These are phyloP conservation scores for Liolophura sinensis DNA, from an alignment of 1,140 invertebrate species.

Conservation along the genomic window DNA sequence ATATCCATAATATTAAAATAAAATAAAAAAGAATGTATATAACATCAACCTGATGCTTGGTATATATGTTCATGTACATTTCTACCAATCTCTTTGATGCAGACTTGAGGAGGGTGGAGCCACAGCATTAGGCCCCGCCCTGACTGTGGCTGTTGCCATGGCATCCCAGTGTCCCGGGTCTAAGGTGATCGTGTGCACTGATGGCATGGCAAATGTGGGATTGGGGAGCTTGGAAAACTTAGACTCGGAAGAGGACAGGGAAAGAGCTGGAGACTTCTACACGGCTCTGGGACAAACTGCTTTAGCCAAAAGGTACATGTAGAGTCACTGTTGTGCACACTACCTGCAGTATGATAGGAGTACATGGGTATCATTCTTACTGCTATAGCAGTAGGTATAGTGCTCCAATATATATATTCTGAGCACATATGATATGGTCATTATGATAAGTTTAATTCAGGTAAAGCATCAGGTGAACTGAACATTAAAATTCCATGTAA, in stretches of 20 bases:
- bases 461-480: too few species aligned
- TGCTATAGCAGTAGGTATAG: too few species aligned
- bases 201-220: constrained; percentile 55
- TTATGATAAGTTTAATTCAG: too few species aligned
- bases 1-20: too few species aligned
- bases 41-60: too few species aligned
- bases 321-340: too few species aligned
- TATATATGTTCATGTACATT: too few species aligned
- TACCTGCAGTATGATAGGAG: too few species aligned
- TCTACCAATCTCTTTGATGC: constrained; percentile 1
- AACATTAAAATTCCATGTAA: too few species aligned
- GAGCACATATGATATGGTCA: too few species aligned
- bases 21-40: not conserved
- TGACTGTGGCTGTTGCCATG: constrained; percentile 45
- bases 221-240: constrained; percentile 39
- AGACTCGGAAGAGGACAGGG: constrained; percentile 13
- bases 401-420: too few species aligned
- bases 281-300: constrained; percentile 37
- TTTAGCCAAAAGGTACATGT: constrained; percentile 39
- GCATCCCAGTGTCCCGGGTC: constrained; percentile 46
- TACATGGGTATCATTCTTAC: too few species aligned
- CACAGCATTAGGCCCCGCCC: constrained; percentile 53
- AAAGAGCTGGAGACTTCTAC: constrained; percentile 42
- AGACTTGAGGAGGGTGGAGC: constrained; percentile 52
- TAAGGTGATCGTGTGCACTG: constrained; percentile 56